Base-by-base conservation (phyloP, 2,888 invertebrate species). In the Apamea crenata region DNA sequence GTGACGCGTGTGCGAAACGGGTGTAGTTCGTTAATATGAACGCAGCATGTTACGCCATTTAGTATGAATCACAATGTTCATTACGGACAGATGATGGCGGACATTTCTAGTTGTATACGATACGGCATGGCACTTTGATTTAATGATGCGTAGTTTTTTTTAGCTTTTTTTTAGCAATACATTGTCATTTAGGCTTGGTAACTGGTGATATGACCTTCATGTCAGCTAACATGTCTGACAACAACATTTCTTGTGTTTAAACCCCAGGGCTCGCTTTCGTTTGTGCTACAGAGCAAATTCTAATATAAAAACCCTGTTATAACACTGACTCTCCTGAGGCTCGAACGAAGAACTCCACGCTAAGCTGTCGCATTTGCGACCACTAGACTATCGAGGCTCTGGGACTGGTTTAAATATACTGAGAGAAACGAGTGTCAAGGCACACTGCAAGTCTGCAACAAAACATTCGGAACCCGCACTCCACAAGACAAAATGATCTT, bases 41-140 rank as follows among this genome's bases (percentile, higher is more conserved):
- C 70, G 83, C 83, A 80, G 77, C 78, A 69, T 84, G 72, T 78
- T 82, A 73, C 80, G 73, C 73, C 70, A 76, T 84, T 77, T 73
- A 84, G 29, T 68, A 84, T 87, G 83, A 85, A 87, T 87, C 85
- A 86, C 68, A 61, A 70, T 71, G 74, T 79, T 87, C 77, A 85
- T 80, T 77, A 78, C 65, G n/a, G 66, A 56, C 70, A 76, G 77
- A 76, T 80, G 73, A 75, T 59, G 80, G 65, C 61, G 69, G 77
- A 74, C 80, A 76, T 80, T 72, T 81, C 80, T 86, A 71, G 76
- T 74, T 71, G 40, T 14, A 77, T 53, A 50, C 53, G 32, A 32
- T 32, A 32, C 32, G 32, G 32, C 32, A 3, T 3, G 61, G 53
- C 50, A 65, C 69, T 70, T 67, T 73, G 66, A 63, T 67, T 73